Base-by-base conservation (phyloP, 1,140 invertebrate genomes). In the Hylyphantes graminicola region DNA sequence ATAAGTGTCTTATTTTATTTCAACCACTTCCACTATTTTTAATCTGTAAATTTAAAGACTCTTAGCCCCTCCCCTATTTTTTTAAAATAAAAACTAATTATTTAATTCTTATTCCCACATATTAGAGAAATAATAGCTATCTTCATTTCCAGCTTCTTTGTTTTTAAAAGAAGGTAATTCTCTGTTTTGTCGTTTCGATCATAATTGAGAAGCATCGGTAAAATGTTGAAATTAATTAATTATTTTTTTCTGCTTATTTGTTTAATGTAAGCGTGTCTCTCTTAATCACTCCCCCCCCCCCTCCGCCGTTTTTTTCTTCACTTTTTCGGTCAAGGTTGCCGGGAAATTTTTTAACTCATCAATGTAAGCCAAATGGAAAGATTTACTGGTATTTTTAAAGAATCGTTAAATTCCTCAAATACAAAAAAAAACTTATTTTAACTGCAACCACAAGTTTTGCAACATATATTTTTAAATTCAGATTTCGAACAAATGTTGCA, bases 181-280 rank as follows among this genome's bases (percentile, higher is more conserved):
- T 15, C 73, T 73, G 67, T 81, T 73, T 70, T 79, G 70, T 57
- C 77, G 77, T 79, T 79, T 79, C 65, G 51, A 79, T 68, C 77
- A 79, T 79, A 79, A 64, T 68, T 80, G 48, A 80, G 65, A 80
- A 21, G 53, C 68, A 73, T n/a, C 68, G 55, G 76, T 67, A 78
- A 54, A 72, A 73, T 73, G 79, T 81, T 81, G 79, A 81, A 81
- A 81, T 81, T 81, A 81, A 81, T 81, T 81, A 81, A 81, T 81
- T 78, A 73, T 81, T 77, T 81, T 80, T 81, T 81, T 73, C 53
- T 70, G n/a, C 21, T 55, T 78, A 78, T 78, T 78, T 67, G 76
- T 65, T 78, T 78, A 78, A 78, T 78, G 67, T 78, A 17, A 19
- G 65, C 68, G 35, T 70, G 65, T 79, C 50, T 65, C 54, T 78